Conservation (phyloP, 2,888 invertebrate genomes). For the Ormyrus pomaceus region DNA sequence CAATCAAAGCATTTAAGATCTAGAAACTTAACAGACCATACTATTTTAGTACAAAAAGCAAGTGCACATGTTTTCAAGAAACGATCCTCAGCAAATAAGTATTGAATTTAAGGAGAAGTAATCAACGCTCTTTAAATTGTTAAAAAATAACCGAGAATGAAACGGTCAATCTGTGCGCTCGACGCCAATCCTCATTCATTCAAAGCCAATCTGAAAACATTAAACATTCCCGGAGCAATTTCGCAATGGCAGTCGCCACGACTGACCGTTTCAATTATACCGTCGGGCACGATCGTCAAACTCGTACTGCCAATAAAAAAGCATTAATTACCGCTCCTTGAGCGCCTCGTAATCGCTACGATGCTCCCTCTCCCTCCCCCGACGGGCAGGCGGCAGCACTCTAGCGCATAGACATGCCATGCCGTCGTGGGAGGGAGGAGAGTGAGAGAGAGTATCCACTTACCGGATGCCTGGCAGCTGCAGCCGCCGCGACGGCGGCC, state of each 20-base stretch:
- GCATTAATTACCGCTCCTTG: constrained; percentile 37
- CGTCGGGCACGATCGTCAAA: background rate
- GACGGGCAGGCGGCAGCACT: no score
- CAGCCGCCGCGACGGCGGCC: constrained; percentile 89
- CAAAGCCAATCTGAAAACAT: no score
- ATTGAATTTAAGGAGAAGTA: no score
- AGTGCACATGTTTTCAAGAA: background rate
- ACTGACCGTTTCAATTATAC: constrained; percentile 7
- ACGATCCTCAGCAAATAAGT: background rate
- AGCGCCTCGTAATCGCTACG: constrained; percentile 35
- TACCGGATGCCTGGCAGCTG: constrained; percentile 92
- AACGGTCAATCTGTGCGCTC: no score
- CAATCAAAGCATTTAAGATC: constrained; percentile 22
- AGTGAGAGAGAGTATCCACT: constrained; percentile 71
- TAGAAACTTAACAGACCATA: constrained; percentile 7
- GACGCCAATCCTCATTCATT: no score
- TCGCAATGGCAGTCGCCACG: no score
- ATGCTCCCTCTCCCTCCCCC: no score
- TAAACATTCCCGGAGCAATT: no score
- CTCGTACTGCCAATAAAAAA: constrained; percentile 25
- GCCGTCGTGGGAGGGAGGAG: no score
- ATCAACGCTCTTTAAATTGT: no score
- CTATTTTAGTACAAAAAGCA: background rate
- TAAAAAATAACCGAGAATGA: no score
- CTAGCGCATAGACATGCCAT: no score